Evolutionary conservation across 2,888 invertebrate species (phyloP), one percentile per base, ranked within the genome.

Genomic region (Himalopsyche kuldschensis): DNA sequence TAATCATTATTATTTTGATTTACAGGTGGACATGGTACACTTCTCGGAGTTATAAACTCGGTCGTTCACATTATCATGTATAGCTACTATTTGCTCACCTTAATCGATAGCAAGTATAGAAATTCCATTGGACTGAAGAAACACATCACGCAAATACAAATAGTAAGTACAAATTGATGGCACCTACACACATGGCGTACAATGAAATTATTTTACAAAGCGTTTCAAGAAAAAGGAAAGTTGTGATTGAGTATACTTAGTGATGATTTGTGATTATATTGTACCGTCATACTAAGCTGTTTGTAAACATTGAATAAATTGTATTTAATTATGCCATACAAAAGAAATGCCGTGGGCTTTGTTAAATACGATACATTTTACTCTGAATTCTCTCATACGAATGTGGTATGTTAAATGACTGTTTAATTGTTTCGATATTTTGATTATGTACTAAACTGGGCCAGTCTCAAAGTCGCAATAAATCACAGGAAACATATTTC

Each of bases 11-110:
- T 3, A 20, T 55, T 47, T 79, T 48, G 17, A 69, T 75, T 92
- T 87, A 88, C 92, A 89, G 96, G 96, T 88, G 96, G 96, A 0
- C 95, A 95, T 87, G 93, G 92, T 0, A 90, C 93, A 6, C 90
- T 93, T 84, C 90, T 95, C 31, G 95, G 95, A 0, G 88, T 94
- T 0, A 88, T 96, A 30, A 97, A 97, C 88, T 91, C 93, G 0
- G 93, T 95, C 84, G 95, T 97, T 0, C 97, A 97, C 88, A 88
- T 93, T 0, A 89, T 96, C 32, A 97, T 97, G 97, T 97, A 97
- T 88, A 90, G 91, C 0, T 96, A 97, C 89, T 97, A 97, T 88
- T 92, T 96, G 15, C 88, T 96, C 85, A 93, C 96, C 0, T 96
- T 96, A 0, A 90, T 95, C 83, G 92, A 95, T 75, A 95, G 95